These are phyloP conservation scores for Drosophila hydei DNA, from an alignment of 1,140 invertebrate species.

Conservation along the genomic window DNA sequence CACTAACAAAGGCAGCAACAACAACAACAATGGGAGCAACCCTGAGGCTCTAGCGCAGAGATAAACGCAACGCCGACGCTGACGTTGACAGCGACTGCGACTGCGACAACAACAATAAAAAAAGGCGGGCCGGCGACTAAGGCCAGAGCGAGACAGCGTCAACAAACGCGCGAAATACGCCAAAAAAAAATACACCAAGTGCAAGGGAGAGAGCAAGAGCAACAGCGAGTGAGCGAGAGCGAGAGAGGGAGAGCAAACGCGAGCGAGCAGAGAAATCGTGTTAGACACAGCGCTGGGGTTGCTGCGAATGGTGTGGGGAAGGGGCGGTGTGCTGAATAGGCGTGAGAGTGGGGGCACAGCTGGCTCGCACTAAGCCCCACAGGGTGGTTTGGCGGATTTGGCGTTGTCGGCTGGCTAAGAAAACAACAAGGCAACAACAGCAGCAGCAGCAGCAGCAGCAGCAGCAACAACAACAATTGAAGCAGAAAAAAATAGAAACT, in stretches of 20 bases:
- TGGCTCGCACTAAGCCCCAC: conserved; percentile 36
- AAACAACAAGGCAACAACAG: conserved; percentile 55
- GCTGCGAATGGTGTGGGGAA: neutral
- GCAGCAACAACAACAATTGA: conserved; percentile 7
- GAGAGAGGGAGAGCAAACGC: neutral
- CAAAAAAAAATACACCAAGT: neutral
- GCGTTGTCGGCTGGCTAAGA: conserved; percentile 73
- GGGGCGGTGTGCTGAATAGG: neutral
- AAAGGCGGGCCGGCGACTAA: conserved; percentile 52
- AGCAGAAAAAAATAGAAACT: conserved; percentile 42
- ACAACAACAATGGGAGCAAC: conserved; percentile 29
- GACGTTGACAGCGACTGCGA: conserved; percentile 34
- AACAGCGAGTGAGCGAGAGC: neutral
- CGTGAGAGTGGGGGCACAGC: neutral
- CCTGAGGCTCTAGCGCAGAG: conserved; percentile 52
- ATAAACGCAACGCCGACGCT: conserved; percentile 47
- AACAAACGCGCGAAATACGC: conserved; percentile 43
- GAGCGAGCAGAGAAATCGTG: neutral
- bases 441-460: conserved; percentile 25
- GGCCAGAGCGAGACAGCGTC: conserved; percentile 55
- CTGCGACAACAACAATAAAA: conserved; percentile 43
- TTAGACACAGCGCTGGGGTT: conserved; percentile 27
- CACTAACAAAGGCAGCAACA: neutral
- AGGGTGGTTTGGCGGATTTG: conserved; percentile 70
- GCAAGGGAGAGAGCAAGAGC: conserved; percentile 11